Conservation (phyloP, 2,888 invertebrate species). For the Folsomia manolachei region DNA sequence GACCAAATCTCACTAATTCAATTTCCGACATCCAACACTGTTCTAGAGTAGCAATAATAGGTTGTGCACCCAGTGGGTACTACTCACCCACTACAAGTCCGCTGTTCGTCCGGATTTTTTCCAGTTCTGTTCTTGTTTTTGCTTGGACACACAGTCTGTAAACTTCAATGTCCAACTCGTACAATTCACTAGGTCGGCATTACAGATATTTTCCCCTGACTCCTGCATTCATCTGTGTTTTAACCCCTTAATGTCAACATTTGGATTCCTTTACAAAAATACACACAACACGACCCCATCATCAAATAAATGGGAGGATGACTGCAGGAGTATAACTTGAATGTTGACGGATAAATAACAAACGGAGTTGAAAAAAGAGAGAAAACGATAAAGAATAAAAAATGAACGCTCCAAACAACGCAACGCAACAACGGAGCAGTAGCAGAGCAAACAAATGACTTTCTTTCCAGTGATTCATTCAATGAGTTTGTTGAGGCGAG, state of each 20-base stretch:
- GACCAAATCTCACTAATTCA: slow-evolving; percentile 5
- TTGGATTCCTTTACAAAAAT: not conserved
- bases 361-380: not conserved
- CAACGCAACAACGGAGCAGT: not conserved
- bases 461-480: not conserved
- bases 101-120: too few species aligned
- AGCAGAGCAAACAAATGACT: not conserved
- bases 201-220: too few species aligned
- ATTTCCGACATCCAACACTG: not conserved
- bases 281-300: not conserved
- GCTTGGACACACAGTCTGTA: too few species aligned
- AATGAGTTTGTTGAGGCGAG: not conserved
- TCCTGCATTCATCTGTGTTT: not conserved
- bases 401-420: not conserved
- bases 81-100: too few species aligned
- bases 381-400: not conserved
- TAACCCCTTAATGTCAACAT: not conserved
- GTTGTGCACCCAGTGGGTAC: too few species aligned
- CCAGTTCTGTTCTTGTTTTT: too few species aligned
- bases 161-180: too few species aligned
- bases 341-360: not conserved
- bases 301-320: not conserved
- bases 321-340: not conserved
- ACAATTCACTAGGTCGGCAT: too few species aligned
- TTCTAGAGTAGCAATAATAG: not conserved